Evolutionary conservation across 2,113 vertebrate species (phyloP), one percentile per base, ranked within the genome.

Genomic region (Pangasianodon hypophthalmus): DNA sequence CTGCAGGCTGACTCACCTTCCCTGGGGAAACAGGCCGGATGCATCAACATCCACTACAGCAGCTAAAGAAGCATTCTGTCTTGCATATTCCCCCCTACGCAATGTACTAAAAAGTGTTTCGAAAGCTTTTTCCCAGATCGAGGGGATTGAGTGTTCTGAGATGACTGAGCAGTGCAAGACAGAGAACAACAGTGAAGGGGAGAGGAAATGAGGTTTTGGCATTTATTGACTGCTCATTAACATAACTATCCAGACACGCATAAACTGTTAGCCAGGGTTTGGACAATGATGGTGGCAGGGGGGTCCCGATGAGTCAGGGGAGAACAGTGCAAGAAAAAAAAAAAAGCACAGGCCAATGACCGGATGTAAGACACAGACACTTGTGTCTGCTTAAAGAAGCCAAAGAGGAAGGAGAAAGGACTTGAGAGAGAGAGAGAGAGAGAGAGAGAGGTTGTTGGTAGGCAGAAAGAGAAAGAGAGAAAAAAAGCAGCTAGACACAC

Each of bases 301-400:
- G 58, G 87, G 86, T 13, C 29, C 67, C 85, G 89, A 92, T 94
- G 93, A 95, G 56, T 94, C 92, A 92, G 54, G 37, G 21, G 19
- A 60, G 54, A 14, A 89, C 73, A 84, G 80, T 41, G 60, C 46
- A n/a, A 48, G 58, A 60, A 84, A 87, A 46, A 19, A 32, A 81
- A 56, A 83, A 41, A 48, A 58, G 81, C 67, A 86, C 87, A 87
- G 73, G 32, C 44, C 10, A 64, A 13, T 89, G 88, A 90, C 69
- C 60, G 54, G 75, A 92, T 92, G 52, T 89, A 67, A 82, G 71
- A 85, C 73, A 79, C 41, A 87, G 75, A 85, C 85, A 89, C 86
- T 86, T 87, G 84, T 84, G 62, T 60, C 62, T 48, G 37, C 50
- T 60, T 26, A 54, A 84, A 83, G 54, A 41, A 64, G 58, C 44